These are phyloP conservation scores for Lepeophtheirus nordmannii DNA, from an alignment of 2,888 invertebrate genomes.

Conservation along the genomic window DNA sequence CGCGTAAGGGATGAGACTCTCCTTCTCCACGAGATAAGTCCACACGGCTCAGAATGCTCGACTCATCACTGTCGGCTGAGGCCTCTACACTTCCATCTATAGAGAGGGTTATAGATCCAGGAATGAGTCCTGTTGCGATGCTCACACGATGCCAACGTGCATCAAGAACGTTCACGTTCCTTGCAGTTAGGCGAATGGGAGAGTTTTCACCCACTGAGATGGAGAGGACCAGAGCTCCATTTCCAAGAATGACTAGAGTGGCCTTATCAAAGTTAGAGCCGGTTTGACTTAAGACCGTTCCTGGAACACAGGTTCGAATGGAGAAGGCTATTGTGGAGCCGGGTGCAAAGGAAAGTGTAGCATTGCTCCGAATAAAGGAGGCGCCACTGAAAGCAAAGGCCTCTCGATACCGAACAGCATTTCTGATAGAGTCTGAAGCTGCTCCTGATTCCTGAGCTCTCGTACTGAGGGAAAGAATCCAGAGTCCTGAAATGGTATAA, in stretches of 20 bases:
- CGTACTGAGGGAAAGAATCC: too few relatives aligned
- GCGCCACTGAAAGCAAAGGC: conserved; percentile 27
- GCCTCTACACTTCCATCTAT: background rate
- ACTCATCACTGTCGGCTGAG: background rate
- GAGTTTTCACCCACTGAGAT: conserved; percentile 25
- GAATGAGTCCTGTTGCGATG: conserved; percentile 5
- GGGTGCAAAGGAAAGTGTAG: conserved; percentile 25
- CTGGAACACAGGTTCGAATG: conserved; percentile 28
- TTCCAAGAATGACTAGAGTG: conserved; percentile 25
- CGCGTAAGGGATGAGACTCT: conserved; percentile 39
- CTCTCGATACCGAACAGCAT: conserved; percentile 19
- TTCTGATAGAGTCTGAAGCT: too few relatives aligned
- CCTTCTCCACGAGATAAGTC: background rate
- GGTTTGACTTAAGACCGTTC: conserved; percentile 28
- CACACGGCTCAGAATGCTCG: background rate
- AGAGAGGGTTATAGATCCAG: background rate
- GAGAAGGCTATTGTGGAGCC: conserved; percentile 28
- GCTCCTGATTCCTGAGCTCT: too few relatives aligned
- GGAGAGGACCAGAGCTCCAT: conserved; percentile 26
- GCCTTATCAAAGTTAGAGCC: conserved; percentile 28
- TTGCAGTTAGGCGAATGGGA: conserved; percentile 4
- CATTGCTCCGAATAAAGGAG: conserved; percentile 26
- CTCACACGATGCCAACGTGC: conserved; percentile 29
- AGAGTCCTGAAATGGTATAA: too few relatives aligned
- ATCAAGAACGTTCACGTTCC: conserved; percentile 26